These are phyloP conservation scores for Odocoileus virginianus DNA, from an alignment of 2,113 vertebrate genomes.

Conservation along the genomic window DNA sequence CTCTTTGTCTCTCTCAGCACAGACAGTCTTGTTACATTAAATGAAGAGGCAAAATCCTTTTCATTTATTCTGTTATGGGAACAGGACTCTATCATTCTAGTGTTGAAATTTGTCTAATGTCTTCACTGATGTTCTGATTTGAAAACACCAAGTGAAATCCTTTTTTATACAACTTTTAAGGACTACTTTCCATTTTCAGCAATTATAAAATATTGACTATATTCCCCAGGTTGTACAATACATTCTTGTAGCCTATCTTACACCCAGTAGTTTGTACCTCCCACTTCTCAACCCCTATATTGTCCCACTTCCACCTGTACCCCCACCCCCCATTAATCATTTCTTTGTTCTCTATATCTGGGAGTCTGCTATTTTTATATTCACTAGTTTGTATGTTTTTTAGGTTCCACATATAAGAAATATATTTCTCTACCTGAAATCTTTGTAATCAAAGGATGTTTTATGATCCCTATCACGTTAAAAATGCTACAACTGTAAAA, in stretches of 20 bases:
- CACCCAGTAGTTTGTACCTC: not conserved
- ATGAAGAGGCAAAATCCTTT: not conserved
- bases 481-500: slow-evolving; percentile 17
- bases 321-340: not conserved
- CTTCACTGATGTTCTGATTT: not conserved
- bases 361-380: not conserved
- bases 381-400: not conserved
- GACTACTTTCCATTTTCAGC: not conserved
- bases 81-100: not conserved
- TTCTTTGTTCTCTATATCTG: not conserved
- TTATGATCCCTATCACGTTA: not conserved
- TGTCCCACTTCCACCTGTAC: not conserved
- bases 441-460: not conserved
- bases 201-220: not conserved
- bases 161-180: not conserved
- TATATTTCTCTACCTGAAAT: not conserved
- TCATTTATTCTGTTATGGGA: not conserved
- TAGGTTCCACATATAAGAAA: not conserved
- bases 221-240: not conserved
- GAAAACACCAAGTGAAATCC: not conserved
- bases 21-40: not conserved
- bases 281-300: not conserved
- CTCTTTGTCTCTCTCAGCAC: not conserved
- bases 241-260: not conserved
- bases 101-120: not conserved